These are phyloP conservation scores for Hemiscyllium ocellatum DNA, from an alignment of 2,113 vertebrate species.

Conservation along the genomic window DNA sequence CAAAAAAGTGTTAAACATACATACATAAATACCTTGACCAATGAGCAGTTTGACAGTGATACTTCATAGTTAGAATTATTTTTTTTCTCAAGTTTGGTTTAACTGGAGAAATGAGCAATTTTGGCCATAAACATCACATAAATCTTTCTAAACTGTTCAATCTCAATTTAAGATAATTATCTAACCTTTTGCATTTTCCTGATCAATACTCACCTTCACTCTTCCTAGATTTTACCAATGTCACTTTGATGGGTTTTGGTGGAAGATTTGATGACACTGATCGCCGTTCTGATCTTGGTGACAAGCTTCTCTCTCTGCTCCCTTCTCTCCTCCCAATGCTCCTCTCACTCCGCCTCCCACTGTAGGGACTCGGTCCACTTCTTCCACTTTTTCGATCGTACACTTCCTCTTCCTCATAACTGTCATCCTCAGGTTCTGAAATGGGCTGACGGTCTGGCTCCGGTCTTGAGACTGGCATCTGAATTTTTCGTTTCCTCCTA, in stretches of 20 bases:
- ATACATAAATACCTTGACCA: background rate
- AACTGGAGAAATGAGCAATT: too few relatives aligned
- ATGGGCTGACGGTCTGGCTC: slow-evolving; percentile 71
- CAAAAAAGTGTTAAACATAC: background rate
- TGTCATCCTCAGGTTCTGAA: slow-evolving; percentile 89
- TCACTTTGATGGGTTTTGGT: slow-evolving; percentile 88
- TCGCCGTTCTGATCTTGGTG: slow-evolving; percentile 80
- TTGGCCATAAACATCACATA: background rate
- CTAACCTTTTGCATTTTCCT: background rate
- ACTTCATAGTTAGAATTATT: background rate
- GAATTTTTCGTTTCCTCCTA: slow-evolving; percentile 90
- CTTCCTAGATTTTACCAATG: slow-evolving; percentile 89
- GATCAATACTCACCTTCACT: slow-evolving; percentile 77
- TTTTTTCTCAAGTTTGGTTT: background rate
- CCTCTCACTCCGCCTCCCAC: slow-evolving; percentile 63
- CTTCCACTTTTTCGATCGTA: slow-evolving; percentile 71
- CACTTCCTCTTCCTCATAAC: slow-evolving; percentile 73
- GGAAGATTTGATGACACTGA: slow-evolving; percentile 83
- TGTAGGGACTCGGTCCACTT: slow-evolving; percentile 59
- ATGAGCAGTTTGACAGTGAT: background rate
- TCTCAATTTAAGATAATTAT: background rate
- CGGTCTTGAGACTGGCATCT: slow-evolving; percentile 75
- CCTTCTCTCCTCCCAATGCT: slow-evolving; percentile 65
- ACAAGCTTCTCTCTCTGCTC: slow-evolving; percentile 83
- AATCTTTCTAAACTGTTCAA: background rate